Conservation (phyloP, 1,140 invertebrate species). For the Drosophila parvula region DNA sequence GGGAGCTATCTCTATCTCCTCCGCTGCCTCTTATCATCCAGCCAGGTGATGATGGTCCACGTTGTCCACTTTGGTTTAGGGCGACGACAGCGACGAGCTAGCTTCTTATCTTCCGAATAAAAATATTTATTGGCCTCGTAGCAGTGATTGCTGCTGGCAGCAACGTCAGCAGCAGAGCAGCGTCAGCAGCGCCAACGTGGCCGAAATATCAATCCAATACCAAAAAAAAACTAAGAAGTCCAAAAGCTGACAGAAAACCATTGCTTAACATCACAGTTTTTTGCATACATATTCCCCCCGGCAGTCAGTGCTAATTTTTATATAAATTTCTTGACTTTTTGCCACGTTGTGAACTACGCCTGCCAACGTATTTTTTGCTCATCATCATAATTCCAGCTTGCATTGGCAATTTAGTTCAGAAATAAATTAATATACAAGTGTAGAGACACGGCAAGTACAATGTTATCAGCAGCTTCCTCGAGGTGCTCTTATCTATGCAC, state of each 20-base stretch:
- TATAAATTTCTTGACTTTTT: constrained; percentile 29
- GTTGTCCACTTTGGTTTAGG: constrained; percentile 42
- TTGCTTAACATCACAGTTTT: constrained; percentile 7
- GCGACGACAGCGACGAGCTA: constrained; percentile 4
- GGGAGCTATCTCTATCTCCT: constrained; percentile 10
- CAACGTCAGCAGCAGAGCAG: constrained; percentile 67
- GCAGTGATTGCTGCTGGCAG: constrained; percentile 37
- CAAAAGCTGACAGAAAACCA: constrained; percentile 20
- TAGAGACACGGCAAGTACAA: background rate
- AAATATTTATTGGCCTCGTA: constrained; percentile 25
- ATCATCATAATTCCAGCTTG: constrained; percentile 57
- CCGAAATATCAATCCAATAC: constrained; percentile 35
- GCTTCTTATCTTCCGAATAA: constrained; percentile 50
- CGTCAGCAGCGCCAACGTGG: constrained; percentile 65
- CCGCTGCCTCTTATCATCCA: constrained; percentile 17
- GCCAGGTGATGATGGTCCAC: constrained; percentile 26
- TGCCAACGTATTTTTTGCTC: constrained; percentile 24
- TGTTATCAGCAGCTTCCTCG: constrained; percentile 23
- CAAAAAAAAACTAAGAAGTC: constrained; percentile 1
- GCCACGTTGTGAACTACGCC: constrained; percentile 56
- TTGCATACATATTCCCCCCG: constrained; percentile 5
- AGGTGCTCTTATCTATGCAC: constrained; percentile 45
- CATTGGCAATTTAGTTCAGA: constrained; percentile 41
- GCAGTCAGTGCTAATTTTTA: constrained; percentile 15
- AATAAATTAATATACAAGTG: constrained; percentile 6